These are phyloP conservation scores for Felis chaus DNA, from an alignment of 2,113 vertebrate species.

Conservation along the genomic window DNA sequence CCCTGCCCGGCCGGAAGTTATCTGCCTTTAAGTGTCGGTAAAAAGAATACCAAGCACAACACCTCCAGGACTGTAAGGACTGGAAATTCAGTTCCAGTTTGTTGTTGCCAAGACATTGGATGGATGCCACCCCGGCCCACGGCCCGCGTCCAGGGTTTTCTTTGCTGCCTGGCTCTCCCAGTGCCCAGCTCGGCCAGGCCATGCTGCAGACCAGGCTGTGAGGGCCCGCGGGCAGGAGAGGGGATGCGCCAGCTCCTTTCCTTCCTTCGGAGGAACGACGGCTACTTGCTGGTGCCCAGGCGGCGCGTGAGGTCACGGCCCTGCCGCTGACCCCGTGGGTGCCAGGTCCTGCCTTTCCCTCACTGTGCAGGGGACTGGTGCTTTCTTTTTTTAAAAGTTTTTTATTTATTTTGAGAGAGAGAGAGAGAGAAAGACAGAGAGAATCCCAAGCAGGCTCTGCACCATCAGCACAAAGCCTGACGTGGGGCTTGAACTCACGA, in stretches of 20 bases:
- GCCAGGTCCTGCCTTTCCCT: not conserved
- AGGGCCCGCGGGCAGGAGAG: too few species aligned
- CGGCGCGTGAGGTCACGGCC: fast-evolving
- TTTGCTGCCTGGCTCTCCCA: not conserved
- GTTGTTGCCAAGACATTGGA: not conserved
- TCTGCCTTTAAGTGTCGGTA: fast-evolving
- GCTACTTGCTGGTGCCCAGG: fast-evolving
- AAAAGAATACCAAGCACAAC: fast-evolving
- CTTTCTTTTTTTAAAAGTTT: too few species aligned
- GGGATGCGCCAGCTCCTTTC: fast-evolving
- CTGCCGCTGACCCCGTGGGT: too few species aligned
- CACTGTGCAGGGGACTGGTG: too few species aligned
- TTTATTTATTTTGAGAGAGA: too few species aligned
- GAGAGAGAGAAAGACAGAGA: too few species aligned
- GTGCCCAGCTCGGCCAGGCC: not conserved
- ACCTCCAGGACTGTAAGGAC: fast-evolving
- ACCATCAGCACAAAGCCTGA: too few species aligned
- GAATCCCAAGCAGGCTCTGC: too few species aligned
- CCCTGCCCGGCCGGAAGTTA: fast-evolving
- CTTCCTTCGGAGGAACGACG: fast-evolving
- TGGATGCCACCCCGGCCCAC: too few species aligned
- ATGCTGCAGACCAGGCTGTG: not conserved
- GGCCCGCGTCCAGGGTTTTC: too few species aligned
- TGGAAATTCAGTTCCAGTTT: not conserved
- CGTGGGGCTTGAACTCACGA: too few species aligned